Evolutionary conservation across 2,113 vertebrate species (phyloP).

Genomic region (Xyrauchen texanus): DNA sequence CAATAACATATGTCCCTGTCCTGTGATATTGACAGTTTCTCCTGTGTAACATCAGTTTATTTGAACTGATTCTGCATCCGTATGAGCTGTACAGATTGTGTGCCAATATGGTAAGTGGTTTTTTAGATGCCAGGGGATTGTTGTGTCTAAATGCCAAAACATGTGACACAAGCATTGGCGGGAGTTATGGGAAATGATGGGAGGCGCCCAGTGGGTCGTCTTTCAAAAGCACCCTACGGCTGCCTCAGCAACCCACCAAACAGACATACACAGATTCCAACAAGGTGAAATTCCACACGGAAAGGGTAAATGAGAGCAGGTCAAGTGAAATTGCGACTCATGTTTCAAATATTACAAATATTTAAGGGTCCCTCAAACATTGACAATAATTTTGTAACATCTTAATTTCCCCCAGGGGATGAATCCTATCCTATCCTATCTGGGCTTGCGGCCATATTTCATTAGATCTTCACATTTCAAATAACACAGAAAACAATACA

Average conservation of each 20-base stretch:
- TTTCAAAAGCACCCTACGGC: conserved; percentile 44
- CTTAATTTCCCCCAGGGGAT: no score
- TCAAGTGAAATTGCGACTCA: not conserved
- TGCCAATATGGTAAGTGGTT: conserved; percentile 2
- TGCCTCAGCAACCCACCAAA: conserved; percentile 51
- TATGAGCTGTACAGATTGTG: not conserved
- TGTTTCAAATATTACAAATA: not conserved
- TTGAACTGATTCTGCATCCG: not conserved
- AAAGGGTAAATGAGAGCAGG: not conserved
- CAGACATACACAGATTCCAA: conserved; percentile 48
- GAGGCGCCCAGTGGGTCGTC: conserved; percentile 33
- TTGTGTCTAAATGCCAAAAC: conserved; percentile 46
- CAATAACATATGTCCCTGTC: not conserved
- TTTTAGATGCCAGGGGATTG: not conserved
- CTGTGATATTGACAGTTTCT: not conserved
- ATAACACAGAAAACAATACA: no score
- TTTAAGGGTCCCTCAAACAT: not conserved
- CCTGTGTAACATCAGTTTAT: not conserved
- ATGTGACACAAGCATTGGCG: conserved; percentile 50
- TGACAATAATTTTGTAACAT: no score
- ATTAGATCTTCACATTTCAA: no score
- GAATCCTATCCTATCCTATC: no score
- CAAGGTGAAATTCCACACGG: not conserved
- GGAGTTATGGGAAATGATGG: conserved; percentile 36
- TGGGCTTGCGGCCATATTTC: no score